phyloP scores from a whole-genome alignment of 2,113 vertebrate species.

The Corydoras maculifer region DNA sequence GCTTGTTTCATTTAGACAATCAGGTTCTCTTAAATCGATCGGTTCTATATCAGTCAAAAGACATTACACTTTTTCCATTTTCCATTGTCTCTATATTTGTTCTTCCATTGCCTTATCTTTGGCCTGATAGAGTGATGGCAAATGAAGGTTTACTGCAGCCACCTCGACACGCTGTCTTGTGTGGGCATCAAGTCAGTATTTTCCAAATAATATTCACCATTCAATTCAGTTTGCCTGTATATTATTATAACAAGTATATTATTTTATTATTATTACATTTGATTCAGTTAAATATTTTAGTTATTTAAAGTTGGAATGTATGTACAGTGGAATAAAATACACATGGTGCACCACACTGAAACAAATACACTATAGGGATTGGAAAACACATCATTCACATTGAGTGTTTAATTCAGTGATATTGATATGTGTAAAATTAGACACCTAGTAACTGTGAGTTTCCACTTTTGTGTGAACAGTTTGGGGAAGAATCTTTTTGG shows the following conservation, averaged over 20 bases:
- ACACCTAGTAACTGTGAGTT: too few species aligned
- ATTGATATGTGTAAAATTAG: too few species aligned
- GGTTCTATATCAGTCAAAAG: constrained; percentile 51
- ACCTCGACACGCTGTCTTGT: constrained; percentile 57
- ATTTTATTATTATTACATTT: not conserved
- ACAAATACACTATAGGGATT: too few species aligned
- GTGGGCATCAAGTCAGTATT: constrained; percentile 42
- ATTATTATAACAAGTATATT: not conserved
- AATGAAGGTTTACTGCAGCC: constrained; percentile 60
- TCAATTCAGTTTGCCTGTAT: constrained; percentile 1
- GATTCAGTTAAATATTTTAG: too few species aligned
- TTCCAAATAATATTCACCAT: constrained; percentile 30
- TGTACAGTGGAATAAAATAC: too few species aligned
- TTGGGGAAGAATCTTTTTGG: too few species aligned
- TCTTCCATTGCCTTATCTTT: constrained; percentile 61
- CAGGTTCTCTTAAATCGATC: constrained; percentile 48
- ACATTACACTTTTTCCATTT: constrained; percentile 58
- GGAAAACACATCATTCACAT: too few species aligned
- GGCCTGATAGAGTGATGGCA: constrained; percentile 59
- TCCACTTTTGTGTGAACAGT: too few species aligned
- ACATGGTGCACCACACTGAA: too few species aligned
- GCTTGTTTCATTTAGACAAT: constrained; percentile 4
- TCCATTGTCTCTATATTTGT: constrained; percentile 59
- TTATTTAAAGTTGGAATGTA: too few species aligned
- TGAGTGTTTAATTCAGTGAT: too few species aligned